Percentiles rank a stretch among this genome's conserved stretches.
These are phyloP conservation scores for Latheticus oryzae DNA, from an alignment of 2,888 invertebrate genomes.

Conservation along the genomic window DNA sequence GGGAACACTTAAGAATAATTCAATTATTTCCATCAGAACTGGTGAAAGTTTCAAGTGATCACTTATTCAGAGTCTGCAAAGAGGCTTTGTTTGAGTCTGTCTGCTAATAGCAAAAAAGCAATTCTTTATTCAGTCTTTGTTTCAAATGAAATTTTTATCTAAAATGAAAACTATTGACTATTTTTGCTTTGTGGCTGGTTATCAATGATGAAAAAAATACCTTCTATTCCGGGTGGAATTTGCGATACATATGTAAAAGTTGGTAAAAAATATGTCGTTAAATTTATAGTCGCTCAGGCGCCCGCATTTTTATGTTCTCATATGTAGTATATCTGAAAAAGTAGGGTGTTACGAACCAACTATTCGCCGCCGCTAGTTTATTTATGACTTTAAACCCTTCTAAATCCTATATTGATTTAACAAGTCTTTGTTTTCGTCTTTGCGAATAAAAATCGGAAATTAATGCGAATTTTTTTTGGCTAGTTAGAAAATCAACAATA, in stretches of 20 bases:
- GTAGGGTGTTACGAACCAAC: constrained; percentile 47
- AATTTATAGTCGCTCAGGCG: constrained; percentile 56
- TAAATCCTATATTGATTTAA: constrained; percentile 48
- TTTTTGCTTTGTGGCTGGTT: constrained; percentile 18
- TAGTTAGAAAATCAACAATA: too few species aligned
- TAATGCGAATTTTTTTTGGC: too few species aligned
- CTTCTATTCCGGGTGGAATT: constrained; percentile 44
- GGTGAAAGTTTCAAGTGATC: too few species aligned
- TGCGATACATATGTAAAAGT: constrained; percentile 55
- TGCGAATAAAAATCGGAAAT: too few species aligned
- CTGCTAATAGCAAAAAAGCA: too few species aligned
- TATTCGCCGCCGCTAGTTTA: constrained; percentile 49
- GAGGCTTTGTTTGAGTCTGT: too few species aligned
- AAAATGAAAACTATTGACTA: constrained; percentile 34
- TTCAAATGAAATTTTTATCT: too few species aligned
- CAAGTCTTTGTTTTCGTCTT: constrained; percentile 46
- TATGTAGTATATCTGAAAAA: constrained; percentile 58
- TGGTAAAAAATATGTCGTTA: constrained; percentile 55
- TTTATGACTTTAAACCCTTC: constrained; percentile 52
- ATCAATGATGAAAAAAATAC: constrained; percentile 35
- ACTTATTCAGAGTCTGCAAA: too few species aligned
- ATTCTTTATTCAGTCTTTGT: too few species aligned
- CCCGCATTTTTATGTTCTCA: constrained; percentile 58
- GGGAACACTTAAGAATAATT: too few species aligned
- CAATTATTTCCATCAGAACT: too few species aligned